Evolutionary conservation across 2,113 vertebrate species (phyloP).

Genomic region (Entomyzon cyanotis): DNA sequence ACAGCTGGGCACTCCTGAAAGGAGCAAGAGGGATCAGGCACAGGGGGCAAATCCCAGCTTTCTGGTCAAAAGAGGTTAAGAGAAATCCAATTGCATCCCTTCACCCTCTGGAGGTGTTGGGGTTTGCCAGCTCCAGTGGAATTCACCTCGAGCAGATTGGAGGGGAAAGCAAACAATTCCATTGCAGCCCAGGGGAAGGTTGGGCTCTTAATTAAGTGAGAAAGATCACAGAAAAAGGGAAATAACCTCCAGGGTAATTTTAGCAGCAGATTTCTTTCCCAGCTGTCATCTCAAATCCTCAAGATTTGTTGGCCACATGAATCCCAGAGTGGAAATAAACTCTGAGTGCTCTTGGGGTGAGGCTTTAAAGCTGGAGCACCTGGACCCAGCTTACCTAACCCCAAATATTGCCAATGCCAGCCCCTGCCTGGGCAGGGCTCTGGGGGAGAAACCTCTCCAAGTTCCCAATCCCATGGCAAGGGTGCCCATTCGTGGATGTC

Average conservation of each 20-base stretch:
- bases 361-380: not conserved
- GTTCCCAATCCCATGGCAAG: not conserved
- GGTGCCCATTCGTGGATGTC: not conserved
- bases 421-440: not conserved
- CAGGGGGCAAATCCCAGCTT: not conserved
- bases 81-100: not conserved
- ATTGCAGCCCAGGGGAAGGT: not conserved
- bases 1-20: not conserved
- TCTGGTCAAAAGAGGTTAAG: not conserved
- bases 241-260: not conserved
- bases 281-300: not conserved
- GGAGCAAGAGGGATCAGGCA: not conserved
- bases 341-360: not conserved
- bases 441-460: fast-evolving
- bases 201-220: not conserved
- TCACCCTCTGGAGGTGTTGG: not conserved
- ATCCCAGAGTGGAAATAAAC: not conserved
- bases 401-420: not conserved
- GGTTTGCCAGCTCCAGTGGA: not conserved
- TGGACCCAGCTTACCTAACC: not conserved
- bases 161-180: constrained; percentile 7
- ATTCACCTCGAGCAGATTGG: not conserved
- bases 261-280: not conserved
- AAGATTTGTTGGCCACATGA: not conserved
- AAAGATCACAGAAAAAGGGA: not conserved